Evolutionary conservation across 2,113 vertebrate genomes (phyloP), one percentile per base, ranked within the genome.

Genomic region (Potamarius usumacintae): DNA sequence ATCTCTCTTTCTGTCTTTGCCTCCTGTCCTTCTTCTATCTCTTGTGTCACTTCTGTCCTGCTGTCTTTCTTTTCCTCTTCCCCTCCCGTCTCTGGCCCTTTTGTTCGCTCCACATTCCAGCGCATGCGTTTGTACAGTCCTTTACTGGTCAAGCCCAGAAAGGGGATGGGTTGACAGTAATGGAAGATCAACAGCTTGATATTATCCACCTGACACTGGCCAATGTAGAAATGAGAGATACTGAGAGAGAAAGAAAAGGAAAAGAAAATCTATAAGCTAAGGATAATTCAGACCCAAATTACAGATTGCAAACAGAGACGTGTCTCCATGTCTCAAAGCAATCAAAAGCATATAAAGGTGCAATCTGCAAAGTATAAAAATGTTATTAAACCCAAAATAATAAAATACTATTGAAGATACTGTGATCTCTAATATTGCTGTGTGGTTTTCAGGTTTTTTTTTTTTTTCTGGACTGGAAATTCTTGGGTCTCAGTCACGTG

Each of bases 41-140:
- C 82, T 25, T n/a, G 82, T 53, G 1, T 89, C 83, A 9, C 11
- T 50, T 76, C 58, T 2, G 18, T 77, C 34, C 48, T 30, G n/a
- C 25, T 62, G n/a, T 27, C 50, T 17, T 34, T 52, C 60, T 62
- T 20, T 55, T 72, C 74, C 22, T 27, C 62, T n/a, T 80, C 62
- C 62, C n/a, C 52, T 71, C 52, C 74, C 42, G 12, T 50, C 80
- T 84, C 55, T 78, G 30, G 22, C 7, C 85, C 34, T n/a, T 65
- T 57, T 27, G 84, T 87, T 58, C 83, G 89, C 83, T 94, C 94
- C 79, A 97, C 94, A 9, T 97, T 97, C 97, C 97, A 97, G 53
- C 96, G 96, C 95, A 97, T 97, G 88, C 95, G 94, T 91, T 97
- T 97, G 89, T 95, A 96, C 67, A 96, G 93, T n/a, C 94, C 91